Base-by-base conservation (phyloP, 2,888 invertebrate species). In the Reticulitermes lucifugus region DNA sequence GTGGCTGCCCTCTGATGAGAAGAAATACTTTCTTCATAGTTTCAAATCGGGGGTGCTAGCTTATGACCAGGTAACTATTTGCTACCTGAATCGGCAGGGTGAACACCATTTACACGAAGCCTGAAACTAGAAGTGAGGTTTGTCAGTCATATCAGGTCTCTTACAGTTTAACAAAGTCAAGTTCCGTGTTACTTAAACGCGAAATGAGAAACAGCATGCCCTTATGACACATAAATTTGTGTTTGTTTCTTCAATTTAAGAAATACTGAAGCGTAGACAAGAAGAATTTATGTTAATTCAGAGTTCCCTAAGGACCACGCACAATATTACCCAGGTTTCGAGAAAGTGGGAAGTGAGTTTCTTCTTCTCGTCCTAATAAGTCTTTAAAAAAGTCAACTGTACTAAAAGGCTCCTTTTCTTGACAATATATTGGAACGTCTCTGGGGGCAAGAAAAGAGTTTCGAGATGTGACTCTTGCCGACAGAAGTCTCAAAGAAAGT, bases 241-340 rank as follows among this genome's bases (percentile, higher is more conserved):
- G 25, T 25, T 46, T 46, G 0, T 46, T 46, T 6, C 46, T 7
- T 12, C 65, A 25, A 6, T 65, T 65, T 65, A 65, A 65, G 65
- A 25, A 65, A 60, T 12, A 60, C 22, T 3, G 6, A 65, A 65
- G n/a, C 0, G 12, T 10, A 65, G n/a, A 65, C n/a, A 65, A 3
- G 65, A 65, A 65, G 14, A 65, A 65, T 65, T 65, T n/a, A 65
- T 65, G 25, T n/a, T 65, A 65, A 65, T 21, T 60, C 65, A 65
- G 1, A n/a, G 65, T 65, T 65, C 65, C 65, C 65, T 55, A 0
- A 65, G 65, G 65, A n/a, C 65, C n/a, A 25, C 9, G 12, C n/a
- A 4, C 9, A 10, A 25, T n/a, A 65, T 65, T 65, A 65, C 65
- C n/a, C n/a, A 25, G n/a, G 60, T 65, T n/a, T 65, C n/a, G 12